Evolutionary conservation across 1,140 invertebrate genomes (phyloP).

Genomic region (Caenorhabditis latens): DNA sequence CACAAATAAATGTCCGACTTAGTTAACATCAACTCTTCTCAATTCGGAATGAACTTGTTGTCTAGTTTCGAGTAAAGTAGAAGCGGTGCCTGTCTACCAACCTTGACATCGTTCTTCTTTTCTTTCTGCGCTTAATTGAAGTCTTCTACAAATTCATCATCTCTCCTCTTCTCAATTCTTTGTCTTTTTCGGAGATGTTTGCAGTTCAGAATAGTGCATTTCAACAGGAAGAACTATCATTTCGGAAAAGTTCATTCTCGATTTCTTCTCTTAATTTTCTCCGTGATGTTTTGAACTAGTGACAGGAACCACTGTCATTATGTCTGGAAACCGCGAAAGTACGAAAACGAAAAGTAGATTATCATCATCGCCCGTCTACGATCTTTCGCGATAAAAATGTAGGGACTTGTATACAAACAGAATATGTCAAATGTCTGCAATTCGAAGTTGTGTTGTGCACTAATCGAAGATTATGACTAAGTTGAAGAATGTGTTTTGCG

Average conservation of each 20-base stretch:
- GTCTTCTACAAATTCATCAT: too few species aligned
- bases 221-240: not conserved
- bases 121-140: not conserved
- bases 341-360: not conserved
- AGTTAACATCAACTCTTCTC: slow-evolving; percentile 13
- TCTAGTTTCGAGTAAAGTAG: not conserved
- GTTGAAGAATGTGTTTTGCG: too few species aligned
- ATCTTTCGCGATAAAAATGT: not conserved
- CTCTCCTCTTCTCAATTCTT: not conserved
- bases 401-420: too few species aligned
- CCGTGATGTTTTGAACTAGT: not conserved
- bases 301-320: not conserved
- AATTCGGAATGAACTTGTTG: not conserved
- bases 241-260: slow-evolving; percentile 6
- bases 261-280: not conserved
- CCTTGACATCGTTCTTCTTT: slow-evolving; percentile 24
- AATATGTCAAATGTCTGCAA: too few species aligned
- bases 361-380: not conserved
- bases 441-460: too few species aligned
- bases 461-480: too few species aligned
- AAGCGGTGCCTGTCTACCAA: slow-evolving; percentile 47
- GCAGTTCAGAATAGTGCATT: slow-evolving; percentile 20
- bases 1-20: not conserved
- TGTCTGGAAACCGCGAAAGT: not conserved
- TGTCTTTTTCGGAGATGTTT: not conserved